Evolutionary conservation across 2,113 vertebrate genomes (phyloP), one percentile per base, ranked within the genome.

Genomic region (Clarias gariepinus): DNA sequence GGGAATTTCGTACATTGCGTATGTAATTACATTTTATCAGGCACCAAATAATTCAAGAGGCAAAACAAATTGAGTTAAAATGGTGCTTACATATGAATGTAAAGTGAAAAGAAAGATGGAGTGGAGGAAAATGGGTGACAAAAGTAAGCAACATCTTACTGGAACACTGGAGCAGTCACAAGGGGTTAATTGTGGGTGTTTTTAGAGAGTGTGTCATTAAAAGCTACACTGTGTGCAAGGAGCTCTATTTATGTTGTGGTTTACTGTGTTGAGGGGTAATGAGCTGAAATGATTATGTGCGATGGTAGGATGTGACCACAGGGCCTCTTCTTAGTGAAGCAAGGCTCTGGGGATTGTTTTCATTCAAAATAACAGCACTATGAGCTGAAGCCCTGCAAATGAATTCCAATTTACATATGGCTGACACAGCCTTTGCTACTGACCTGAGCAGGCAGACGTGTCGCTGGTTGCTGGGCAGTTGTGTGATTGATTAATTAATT

Each of bases 261-360:
- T 80, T 58, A 28, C 81, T 74, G 78, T 81, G 80, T 74, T 28
- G 94, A 71, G 88, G 91, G 91, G 95, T 97, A 98, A 98, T 97
- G 96, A 97, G 96, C 96, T 96, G 96, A 97, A 98, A 97, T 97
- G 97, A 97, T 97, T 94, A 91, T 96, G 96, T 93, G 94, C 94
- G 94, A 94, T 93, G 95, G 96, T 96, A 96, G 96, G 95, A 96
- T 91, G 95, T 97, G 91, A 94, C 92, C 95, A 89, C 90, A 91
- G 91, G 76, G 94, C 92, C 95, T 95, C 91, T 94, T 94, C 92
- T 94, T 95, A 94, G 92, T 93, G 93, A 91, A 92, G 91, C 93
- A 89, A 93, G 94, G 93, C 90, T 91, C 94, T 93, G 92, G 91
- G 95, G 94, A 93, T 93, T 97, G 96, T 97, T 98, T 98, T 97